Base-by-base conservation (phyloP, 2,797 vertebrate species). In the Syngnathus rostellatus region DNA sequence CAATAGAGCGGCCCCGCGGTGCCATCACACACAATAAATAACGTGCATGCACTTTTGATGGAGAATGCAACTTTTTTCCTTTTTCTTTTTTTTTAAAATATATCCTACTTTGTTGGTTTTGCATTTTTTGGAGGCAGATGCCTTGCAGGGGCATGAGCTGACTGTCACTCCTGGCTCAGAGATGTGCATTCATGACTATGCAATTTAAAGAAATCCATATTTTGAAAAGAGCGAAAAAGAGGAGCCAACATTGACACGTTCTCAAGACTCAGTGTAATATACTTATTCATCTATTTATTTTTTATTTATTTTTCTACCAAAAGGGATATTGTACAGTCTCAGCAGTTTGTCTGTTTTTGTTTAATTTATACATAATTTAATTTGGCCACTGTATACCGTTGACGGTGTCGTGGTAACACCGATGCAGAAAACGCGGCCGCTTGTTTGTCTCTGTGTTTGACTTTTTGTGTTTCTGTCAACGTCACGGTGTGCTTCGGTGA, bases 11-110 rank as follows among this genome's bases (percentile, higher is more conserved):
- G 78, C 82, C 82, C 63, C 12, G 82, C 75, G 78, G 79, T 86
- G 81, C 87, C 64, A 66, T 74, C 75, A 73, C 73, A 74, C 72
- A 76, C 83, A 81, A 87, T 85, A 81, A 82, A 87, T 84, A 88
- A 81, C 75, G 54, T 90, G 92, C 92, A 92, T 92, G 92, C 85
- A 81, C 86, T 87, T 81, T 88, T 88, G 78, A 71, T 65, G 85
- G 81, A 91, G 84, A 88, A 90, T 90, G 79, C 53, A 82, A 83
- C 43, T 45, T 82, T 83, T 86, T 81, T 80, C 2, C 8, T 31
- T 83, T 79, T 84, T 74, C 69, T 69, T 68, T 11, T 81, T 75
- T 72, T 79, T 73, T 81, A 72, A 76, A 72, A 77, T 82, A 79
- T 78, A 71, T 83, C 84, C 77, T 80, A 77, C 76, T 70, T 79